Evolutionary conservation across 2,113 vertebrate species (phyloP).

Genomic region (Chaetodon trifascialis): DNA sequence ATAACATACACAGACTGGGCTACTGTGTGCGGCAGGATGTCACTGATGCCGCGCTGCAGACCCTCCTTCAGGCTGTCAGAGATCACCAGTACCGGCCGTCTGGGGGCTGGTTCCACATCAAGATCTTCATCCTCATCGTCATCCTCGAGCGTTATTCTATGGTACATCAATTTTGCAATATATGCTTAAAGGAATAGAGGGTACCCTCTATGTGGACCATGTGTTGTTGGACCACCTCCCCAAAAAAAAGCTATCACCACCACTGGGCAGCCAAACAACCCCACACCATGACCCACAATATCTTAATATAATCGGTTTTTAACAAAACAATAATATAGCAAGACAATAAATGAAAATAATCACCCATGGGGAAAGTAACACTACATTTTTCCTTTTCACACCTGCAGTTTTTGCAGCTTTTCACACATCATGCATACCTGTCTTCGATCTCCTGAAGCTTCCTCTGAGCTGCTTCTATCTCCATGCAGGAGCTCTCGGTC

Average conservation of each 20-base stretch:
- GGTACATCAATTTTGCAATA: constrained; percentile 36
- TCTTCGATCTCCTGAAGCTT: constrained; percentile 86
- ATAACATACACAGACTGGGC: constrained; percentile 85
- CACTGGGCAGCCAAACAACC: background rate
- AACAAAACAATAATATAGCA: too few species aligned
- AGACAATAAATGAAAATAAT: too few species aligned
- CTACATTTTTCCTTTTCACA: background rate
- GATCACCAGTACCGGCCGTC: constrained; percentile 84
- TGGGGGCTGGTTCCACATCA: constrained; percentile 80
- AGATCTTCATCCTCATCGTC: constrained; percentile 85
- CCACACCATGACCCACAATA: too few species aligned
- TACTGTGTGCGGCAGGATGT: constrained; percentile 86
- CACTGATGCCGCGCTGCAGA: constrained; percentile 83
- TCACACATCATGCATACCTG: constrained; percentile 63
- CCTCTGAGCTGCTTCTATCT: constrained; percentile 85
- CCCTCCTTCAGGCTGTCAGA: constrained; percentile 86
- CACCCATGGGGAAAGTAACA: background rate
- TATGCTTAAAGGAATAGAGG: background rate
- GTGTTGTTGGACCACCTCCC: background rate
- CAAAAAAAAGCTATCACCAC: background rate
- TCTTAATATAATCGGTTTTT: too few species aligned
- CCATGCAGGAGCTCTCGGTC: constrained; percentile 79
- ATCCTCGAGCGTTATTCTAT: constrained; percentile 86
- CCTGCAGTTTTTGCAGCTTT: background rate
- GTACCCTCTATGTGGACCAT: too few species aligned